Base-by-base conservation (phyloP, 2,888 invertebrate genomes). In the Plagiodera versicolora region DNA sequence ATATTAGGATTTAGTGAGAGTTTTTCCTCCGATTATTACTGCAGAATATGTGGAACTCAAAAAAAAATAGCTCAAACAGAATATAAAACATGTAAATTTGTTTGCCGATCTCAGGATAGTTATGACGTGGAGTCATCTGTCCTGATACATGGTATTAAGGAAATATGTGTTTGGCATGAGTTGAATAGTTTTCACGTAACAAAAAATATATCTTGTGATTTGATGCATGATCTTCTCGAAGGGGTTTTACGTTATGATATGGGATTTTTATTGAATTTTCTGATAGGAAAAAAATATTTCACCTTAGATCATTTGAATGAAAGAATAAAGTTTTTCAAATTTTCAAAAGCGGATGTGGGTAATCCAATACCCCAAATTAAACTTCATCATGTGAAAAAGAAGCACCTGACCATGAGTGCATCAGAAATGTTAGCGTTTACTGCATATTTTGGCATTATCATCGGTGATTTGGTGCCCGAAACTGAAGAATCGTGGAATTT, bases 361-460 rank as follows among this genome's bases (percentile, higher is more conserved):
- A 61, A 52, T 46, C 18, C 51, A 2, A 56, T 48, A 14, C 57
- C 57, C 30, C 28, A 11, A 57, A 57, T 57, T 18, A 53, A 52
- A 49, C 52, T 11, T 11, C 52, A 47, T 46, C 60, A 62, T 9
- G 35, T 64, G 18, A 55, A 39, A 30, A 60, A 60, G 54, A 53
- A 50, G 5, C 19, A 18, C n/a, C 11, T 63, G 11, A 60, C 47
- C 6, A 58, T 58, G 44, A 30, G 44, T 39, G 62, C 65, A 28
- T 61, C 60, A 16, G 61, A 65, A 54, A 65, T 65, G 65, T 10
- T 60, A 11, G 14, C 60, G 8, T 14, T 64, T 20, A 24, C 28
- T 14, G 24, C 45, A 45, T 59, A 61, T 48, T 59, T 64, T 51
- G 46, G 58, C 16, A 18, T 64, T 10, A 30, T 61, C 17, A 39